These are phyloP conservation scores for Poecilia gillii DNA, from an alignment of 2,797 vertebrate species.

Conservation along the genomic window DNA sequence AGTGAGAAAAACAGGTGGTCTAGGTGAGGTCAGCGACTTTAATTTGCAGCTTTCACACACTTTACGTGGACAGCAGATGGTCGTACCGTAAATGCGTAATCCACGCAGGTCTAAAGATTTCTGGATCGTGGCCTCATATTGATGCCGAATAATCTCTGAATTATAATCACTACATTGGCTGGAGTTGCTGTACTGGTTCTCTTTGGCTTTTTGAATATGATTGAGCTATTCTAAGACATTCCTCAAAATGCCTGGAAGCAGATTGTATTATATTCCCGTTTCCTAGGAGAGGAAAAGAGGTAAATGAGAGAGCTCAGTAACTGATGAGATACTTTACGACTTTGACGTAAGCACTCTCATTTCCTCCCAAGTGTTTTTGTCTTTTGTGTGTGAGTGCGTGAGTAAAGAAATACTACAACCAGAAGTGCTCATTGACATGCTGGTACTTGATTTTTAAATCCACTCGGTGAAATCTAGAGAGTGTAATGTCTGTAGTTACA, in stretches of 20 bases:
- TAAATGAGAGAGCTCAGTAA: conserved; percentile 23
- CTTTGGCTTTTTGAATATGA: conserved; percentile 45
- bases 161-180: conserved; percentile 27
- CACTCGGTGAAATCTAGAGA: conserved; percentile 3
- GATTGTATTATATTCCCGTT: conserved; percentile 47
- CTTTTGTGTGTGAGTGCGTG: conserved; percentile 9
- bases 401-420: conserved; percentile 6
- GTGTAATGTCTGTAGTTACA: conserved; percentile 26
- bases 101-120: conserved; percentile 19
- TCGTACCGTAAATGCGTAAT: conserved; percentile 7
- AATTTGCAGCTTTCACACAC: conserved; percentile 1
- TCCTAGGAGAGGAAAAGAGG: conserved; percentile 28
- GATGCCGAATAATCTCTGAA: conserved; percentile 45
- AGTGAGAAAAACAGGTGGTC: conserved; percentile 8
- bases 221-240: conserved; percentile 50
- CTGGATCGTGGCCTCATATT: conserved; percentile 14
- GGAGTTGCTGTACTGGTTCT: conserved; percentile 20
- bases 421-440: neutral
- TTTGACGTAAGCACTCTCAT: conserved; percentile 13
- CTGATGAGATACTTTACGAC: conserved; percentile 14
- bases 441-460: conserved; percentile 17
- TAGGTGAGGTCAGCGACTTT: conserved; percentile 20
- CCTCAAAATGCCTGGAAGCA: conserved; percentile 42
- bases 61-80: conserved; percentile 24
- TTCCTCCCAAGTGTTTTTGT: neutral